These are phyloP conservation scores for Parnassius orleans DNA, from an alignment of 2,888 invertebrate species.

Conservation along the genomic window DNA sequence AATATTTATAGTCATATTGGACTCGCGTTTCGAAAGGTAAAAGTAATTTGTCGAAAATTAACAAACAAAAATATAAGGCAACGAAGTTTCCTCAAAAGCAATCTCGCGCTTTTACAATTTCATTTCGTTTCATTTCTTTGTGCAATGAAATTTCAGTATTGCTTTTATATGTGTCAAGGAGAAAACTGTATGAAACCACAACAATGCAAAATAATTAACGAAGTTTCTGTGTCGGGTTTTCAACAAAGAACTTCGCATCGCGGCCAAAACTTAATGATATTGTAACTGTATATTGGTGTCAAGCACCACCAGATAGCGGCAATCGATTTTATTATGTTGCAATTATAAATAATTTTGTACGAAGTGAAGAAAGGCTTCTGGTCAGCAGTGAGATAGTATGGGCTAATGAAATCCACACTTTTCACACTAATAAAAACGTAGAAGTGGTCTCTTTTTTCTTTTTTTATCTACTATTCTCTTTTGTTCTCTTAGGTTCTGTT, in stretches of 20 bases:
- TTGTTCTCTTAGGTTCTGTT: too few relatives aligned
- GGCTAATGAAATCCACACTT: too few relatives aligned
- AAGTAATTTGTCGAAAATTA: neutral
- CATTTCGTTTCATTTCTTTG: slow-evolving; percentile 10
- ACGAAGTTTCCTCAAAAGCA: slow-evolving; percentile 7
- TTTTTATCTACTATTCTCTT: too few relatives aligned
- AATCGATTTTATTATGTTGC: too few relatives aligned
- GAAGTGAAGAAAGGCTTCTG: too few relatives aligned
- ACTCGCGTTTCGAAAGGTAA: neutral
- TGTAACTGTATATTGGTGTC: too few relatives aligned
- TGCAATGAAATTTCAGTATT: neutral
- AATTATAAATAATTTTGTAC: too few relatives aligned
- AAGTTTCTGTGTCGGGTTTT: neutral
- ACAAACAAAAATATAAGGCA: slow-evolving; percentile 1
- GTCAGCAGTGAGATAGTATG: too few relatives aligned
- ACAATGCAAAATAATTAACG: too few relatives aligned
- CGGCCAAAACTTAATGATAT: neutral
- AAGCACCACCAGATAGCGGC: too few relatives aligned
- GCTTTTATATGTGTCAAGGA: slow-evolving; percentile 8
- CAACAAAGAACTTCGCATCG: neutral
- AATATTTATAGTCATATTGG: neutral
- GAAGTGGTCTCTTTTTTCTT: too few relatives aligned
- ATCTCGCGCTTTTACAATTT: slow-evolving; percentile 3
- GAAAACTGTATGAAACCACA: neutral
- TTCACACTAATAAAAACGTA: too few relatives aligned